Percentiles rank a stretch among this genome's conserved stretches.
Evolutionary conservation across 1,140 invertebrate species (phyloP).

Genomic region (Lucilia cuprina): DNA sequence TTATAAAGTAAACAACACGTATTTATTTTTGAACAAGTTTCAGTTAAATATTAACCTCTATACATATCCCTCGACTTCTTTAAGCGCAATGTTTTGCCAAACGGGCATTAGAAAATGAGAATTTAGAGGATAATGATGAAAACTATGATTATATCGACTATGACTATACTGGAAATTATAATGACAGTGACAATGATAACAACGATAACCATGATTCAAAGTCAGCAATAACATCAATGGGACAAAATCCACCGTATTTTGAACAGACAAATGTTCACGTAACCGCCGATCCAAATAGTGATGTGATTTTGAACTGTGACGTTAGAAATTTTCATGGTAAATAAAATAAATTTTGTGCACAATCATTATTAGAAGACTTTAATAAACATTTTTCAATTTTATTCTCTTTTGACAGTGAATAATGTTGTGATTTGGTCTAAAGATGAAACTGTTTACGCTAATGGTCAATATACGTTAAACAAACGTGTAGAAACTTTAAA

Average conservation of each 20-base stretch:
- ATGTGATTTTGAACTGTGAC: conserved; percentile 54
- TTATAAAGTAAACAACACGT: neutral
- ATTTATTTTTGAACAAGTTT: conserved; percentile 6
- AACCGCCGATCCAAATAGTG: conserved; percentile 46
- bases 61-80: conserved; percentile 12
- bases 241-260: conserved; percentile 48
- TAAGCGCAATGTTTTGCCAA: conserved; percentile 10
- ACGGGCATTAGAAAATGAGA: neutral
- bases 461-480: conserved; percentile 43
- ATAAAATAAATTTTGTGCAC: neutral
- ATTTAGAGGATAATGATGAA: conserved; percentile 18
- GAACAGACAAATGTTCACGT: conserved; percentile 43
- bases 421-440: conserved; percentile 59
- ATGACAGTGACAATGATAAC: neutral
- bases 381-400: no score
- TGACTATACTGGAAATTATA: neutral
- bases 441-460: conserved; percentile 44
- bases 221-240: neutral
- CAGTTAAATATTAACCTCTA: conserved; percentile 25
- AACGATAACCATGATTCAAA: neutral
- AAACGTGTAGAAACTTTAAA: conserved; percentile 46
- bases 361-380: conserved; percentile 3
- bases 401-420: conserved; percentile 39
- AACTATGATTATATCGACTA: conserved; percentile 45
- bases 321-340: conserved; percentile 50